Evolutionary conservation across 2,797 vertebrate species (phyloP), one percentile per base, ranked within the genome.

Genomic region (Valencia hispanica): DNA sequence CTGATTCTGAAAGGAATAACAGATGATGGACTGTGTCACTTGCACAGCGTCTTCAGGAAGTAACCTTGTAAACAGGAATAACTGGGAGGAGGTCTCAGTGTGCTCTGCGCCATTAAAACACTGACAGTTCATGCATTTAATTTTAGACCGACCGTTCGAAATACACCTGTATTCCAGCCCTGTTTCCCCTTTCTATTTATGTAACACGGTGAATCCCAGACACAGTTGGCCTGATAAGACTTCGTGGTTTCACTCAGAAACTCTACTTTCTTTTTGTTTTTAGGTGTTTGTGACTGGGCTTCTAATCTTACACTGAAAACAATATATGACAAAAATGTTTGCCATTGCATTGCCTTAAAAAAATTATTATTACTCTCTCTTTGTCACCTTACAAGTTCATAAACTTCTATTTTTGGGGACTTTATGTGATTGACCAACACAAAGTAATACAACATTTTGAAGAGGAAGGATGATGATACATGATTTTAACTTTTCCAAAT

Each of bases 11-110:
- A 81, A 88, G 79, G 78, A 90, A 90, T 81, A 91, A 76, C 92
- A 93, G 91, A 92, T 94, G 87, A 89, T 74, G 53, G 68, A 77
- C 47, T 25, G 6, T 87, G 88, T 91, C 91, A 93, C 87, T 81
- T 74, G 75, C 73, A 47, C 78, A 77, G 43, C 85, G 86, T 91
- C 88, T 91, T 81, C 86, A 94, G 93, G 94, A 95, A 94, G 86
- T 85, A 74, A 73, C 81, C 78, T 78, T 86, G 91, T 94, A 94
- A 95, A 95, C 94, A 95, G 93, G 94, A 95, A 94, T 43, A 63
- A 72, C 86, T 81, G 83, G 88, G 91, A 89, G 87, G 87, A 86
- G 81, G 84, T n/a, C 76, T 71, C 75, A 17, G 75, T 69, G 17
- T 53, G 1, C 78, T 68, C 87, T 74, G 78, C 41, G 86, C 83